Evolutionary conservation across 2,113 vertebrate genomes (phyloP), one percentile per base, ranked within the genome.

Genomic region (Aldabrachelys gigantea): DNA sequence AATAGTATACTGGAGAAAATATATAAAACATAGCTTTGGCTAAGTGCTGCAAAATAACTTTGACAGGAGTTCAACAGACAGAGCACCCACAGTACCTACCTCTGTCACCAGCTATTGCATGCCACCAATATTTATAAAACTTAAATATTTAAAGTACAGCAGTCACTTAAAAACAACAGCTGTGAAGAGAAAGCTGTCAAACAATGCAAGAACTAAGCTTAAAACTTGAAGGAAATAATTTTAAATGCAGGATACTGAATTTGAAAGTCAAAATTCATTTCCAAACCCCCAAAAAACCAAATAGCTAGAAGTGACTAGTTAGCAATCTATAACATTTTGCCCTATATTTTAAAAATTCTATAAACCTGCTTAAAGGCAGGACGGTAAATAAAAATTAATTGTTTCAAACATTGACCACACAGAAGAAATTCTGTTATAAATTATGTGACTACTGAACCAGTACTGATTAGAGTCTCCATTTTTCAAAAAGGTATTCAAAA

Each of bases 371-470:
- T 90, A 12, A 89, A 96, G 96, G 80, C 44, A 56, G 47, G 5
- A 7, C 2, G 69, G 16, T 12, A 54, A 95, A 94, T 78, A 81
- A 0, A 96, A 95, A 86, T 92, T 78, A 56, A 95, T 88, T 96
- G 83, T 91, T 93, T 96, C 86, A 84, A 86, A 92, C 84, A 93
- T 86, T 94, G 93, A 98, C 92, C 80, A 91, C 90, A 97, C 85
- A 87, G 89, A 98, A 98, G 90, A 87, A 96, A 96, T 95, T 94
- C 91, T 97, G 98, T 98, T 97, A 96, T 93, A 96, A 98, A 93
- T 96, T 89, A 97, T 94, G 96, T 94, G 93, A 82, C 85, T 98
- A 98, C 98, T 97, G 97, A 98, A 97, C 94, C 94, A 98, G 95
- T 97, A 98, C 96, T 97, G 96, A 98, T 98, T 96, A 96, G 81